Evolutionary conservation across 2,888 invertebrate genomes (phyloP), one percentile per base, ranked within the genome.

Genomic region (Limnephilus auricula): DNA sequence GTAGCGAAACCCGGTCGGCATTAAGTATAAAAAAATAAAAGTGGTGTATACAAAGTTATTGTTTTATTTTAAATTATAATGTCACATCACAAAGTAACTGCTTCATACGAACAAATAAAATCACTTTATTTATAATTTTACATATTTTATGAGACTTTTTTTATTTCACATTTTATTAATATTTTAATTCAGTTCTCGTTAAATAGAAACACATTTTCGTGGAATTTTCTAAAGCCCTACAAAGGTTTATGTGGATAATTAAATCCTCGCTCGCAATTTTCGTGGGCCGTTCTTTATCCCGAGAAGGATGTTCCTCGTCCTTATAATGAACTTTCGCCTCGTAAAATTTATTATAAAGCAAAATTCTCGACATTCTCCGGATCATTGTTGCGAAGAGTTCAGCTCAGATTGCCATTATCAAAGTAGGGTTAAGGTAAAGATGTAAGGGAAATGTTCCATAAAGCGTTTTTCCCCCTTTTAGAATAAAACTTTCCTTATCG

Each of bases 241-340:
- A 34, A 85, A 34, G 32, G n/a, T 84, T 34, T 84, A 84, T 84
- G 84, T 37, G 32, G 84, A 84, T 84, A 84, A 84, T 84, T 84
- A 84, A 84, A 84, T 37, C 84, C n/a, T 84, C 84, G 32, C n/a
- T 65, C 65, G 65, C 65, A 65, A 65, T 65, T 65, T 65, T 65
- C 65, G 25, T 37, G 25, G 85, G 82, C 82, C 82, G 34, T 32
- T 32, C 32, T 82, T 82, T 25, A 25, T 31, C 25, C 25, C 25
- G 82, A 82, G 65, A 65, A 65, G 82, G 32, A 82, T 25, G 31
- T 37, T 32, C 25, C 82, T 82, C 32, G 82, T 32, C 82, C 34
- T 32, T 34, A 32, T 82, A 82, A 82, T 82, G 82, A 82, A 82
- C 82, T 82, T 82, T 82, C 82, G 25, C n/a, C 32, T 82, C 82